phyloP scores from a whole-genome alignment of 2,888 invertebrate species.

The Leptopterna dolabrata region DNA sequence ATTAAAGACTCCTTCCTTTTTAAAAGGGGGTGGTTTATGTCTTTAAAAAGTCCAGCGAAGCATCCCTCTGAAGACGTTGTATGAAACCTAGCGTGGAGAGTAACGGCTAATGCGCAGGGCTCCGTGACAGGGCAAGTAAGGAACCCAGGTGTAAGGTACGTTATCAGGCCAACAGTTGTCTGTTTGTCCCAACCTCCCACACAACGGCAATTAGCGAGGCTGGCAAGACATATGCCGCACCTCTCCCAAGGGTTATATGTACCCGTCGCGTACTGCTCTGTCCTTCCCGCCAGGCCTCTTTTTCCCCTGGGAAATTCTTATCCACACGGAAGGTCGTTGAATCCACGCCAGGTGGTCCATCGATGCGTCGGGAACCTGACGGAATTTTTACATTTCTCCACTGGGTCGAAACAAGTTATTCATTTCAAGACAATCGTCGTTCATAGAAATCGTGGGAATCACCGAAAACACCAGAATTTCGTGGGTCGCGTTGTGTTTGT shows the following conservation, averaged over 20 bases:
- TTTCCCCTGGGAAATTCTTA: slow-evolving; percentile 10
- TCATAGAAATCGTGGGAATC: no score
- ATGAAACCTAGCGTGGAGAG: slow-evolving; percentile 12
- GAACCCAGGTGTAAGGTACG: slow-evolving; percentile 49
- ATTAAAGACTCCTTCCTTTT: background rate
- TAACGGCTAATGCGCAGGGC: slow-evolving; percentile 33
- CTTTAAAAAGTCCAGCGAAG: slow-evolving; percentile 42
- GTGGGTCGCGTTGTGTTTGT: no score
- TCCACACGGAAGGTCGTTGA: background rate
- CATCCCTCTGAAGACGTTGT: slow-evolving; percentile 37
- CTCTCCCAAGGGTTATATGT: background rate
- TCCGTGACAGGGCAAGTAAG: slow-evolving; percentile 46
- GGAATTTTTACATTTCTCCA: background rate
- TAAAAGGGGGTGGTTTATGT: slow-evolving; percentile 40
- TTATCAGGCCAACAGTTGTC: slow-evolving; percentile 49
- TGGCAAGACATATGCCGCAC: slow-evolving; percentile 31
- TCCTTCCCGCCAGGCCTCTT: background rate
- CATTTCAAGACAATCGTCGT: no score
- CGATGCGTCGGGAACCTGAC: background rate
- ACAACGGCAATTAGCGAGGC: slow-evolving; percentile 37
- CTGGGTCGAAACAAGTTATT: no score
- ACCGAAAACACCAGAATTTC: no score
- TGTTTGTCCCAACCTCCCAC: slow-evolving; percentile 36
- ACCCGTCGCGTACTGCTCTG: background rate
- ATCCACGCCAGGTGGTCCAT: background rate